Evolutionary conservation across 2,113 vertebrate genomes (phyloP).

Genomic region (Myotis davidii): DNA sequence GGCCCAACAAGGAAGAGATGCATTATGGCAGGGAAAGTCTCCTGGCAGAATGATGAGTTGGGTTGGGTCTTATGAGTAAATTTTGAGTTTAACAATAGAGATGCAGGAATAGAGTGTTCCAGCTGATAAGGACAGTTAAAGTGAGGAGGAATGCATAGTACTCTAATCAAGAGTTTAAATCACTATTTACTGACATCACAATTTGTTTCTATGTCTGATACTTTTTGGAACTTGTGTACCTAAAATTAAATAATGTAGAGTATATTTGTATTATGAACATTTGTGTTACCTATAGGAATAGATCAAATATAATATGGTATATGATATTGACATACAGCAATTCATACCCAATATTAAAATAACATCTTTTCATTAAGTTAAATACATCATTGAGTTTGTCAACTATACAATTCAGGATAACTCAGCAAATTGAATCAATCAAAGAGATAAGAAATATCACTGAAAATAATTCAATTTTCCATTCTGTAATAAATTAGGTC

Average conservation of each 20-base stretch:
- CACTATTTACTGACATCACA: neutral
- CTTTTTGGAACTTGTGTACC: neutral
- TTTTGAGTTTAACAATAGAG: neutral
- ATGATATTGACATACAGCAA: neutral
- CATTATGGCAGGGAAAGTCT: neutral
- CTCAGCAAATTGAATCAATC: neutral
- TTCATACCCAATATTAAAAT: neutral
- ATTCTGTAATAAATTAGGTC: neutral
- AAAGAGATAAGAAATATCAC: neutral
- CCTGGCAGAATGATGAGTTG: neutral
- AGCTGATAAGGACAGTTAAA: neutral
- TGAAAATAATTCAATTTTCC: neutral
- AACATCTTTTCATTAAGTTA: neutral
- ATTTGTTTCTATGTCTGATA: neutral
- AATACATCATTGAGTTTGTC: neutral
- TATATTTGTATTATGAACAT: neutral
- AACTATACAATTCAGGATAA: neutral
- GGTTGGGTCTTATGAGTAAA: neutral
- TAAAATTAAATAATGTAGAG: neutral
- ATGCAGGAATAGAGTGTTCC: neutral
- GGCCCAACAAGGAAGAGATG: neutral
- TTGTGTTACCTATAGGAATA: neutral
- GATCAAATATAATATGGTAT: neutral
- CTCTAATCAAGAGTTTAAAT: neutral
- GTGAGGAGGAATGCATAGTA: neutral